Percentiles rank a stretch among this genome's conserved stretches.
Evolutionary conservation across 2,888 invertebrate species (phyloP).

Genomic region (Synergus japonicus): DNA sequence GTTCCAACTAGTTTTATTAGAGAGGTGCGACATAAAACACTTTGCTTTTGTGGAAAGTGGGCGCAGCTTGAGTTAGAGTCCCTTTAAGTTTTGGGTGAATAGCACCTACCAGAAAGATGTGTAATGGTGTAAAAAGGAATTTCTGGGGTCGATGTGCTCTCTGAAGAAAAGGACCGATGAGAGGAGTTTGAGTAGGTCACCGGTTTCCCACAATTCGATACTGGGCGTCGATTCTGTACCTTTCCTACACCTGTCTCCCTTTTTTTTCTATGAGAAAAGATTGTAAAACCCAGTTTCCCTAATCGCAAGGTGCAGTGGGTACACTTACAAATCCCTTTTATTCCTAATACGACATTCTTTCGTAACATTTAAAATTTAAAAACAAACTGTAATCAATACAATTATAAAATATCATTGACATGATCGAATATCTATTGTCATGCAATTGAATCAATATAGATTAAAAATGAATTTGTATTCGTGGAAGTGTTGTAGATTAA

Average conservation of each 20-base stretch:
- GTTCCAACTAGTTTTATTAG: neutral
- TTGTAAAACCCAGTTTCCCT: slow-evolving; percentile 22
- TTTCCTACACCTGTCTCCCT: slow-evolving; percentile 57
- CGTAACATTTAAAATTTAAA: no score
- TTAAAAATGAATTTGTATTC: no score
- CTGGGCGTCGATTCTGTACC: slow-evolving; percentile 54
- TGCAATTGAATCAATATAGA: no score
- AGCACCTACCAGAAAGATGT: slow-evolving; percentile 13
- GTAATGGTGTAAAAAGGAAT: slow-evolving; percentile 57
- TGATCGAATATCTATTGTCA: no score
- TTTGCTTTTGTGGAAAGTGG: slow-evolving; percentile 2
- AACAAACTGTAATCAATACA: no score
- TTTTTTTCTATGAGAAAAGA: slow-evolving; percentile 29
- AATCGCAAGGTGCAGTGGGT: slow-evolving; percentile 36
- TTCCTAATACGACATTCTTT: no score
- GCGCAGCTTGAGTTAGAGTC: slow-evolving; percentile 25
- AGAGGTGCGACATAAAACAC: slow-evolving; percentile 9
- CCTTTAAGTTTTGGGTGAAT: slow-evolving; percentile 31
- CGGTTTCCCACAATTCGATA: slow-evolving; percentile 67
- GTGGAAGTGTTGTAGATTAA: no score
- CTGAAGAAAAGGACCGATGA: slow-evolving; percentile 54
- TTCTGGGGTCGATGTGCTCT: slow-evolving; percentile 58
- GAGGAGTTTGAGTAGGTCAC: slow-evolving; percentile 60
- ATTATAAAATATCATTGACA: no score
- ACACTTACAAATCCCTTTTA: neutral